These are phyloP conservation scores for Halictus rubicundus DNA, from an alignment of 1,140 invertebrate genomes.

Conservation along the genomic window DNA sequence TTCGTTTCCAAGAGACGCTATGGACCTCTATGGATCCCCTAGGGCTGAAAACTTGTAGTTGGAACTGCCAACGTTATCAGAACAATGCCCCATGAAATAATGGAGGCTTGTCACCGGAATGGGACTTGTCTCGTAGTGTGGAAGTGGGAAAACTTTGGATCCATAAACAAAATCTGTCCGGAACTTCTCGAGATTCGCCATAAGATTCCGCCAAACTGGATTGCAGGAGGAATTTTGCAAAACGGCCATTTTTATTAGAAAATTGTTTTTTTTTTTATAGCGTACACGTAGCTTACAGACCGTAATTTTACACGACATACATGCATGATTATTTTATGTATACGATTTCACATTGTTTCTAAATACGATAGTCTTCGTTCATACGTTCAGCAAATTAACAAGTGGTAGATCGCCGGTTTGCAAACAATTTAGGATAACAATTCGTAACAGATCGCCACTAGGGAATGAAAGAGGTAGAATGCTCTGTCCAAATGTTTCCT, in stretches of 20 bases:
- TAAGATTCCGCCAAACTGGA: neutral
- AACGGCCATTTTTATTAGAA: too few species aligned
- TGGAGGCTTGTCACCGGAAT: conserved; percentile 3
- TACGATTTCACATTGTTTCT: too few species aligned
- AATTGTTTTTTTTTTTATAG: neutral
- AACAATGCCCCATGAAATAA: conserved; percentile 13
- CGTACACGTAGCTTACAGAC: neutral
- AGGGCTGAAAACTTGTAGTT: neutral
- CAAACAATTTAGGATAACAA: too few species aligned
- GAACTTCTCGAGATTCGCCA: conserved; percentile 6
- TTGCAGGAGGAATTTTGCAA: too few species aligned
- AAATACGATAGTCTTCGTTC: too few species aligned
- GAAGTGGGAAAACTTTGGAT: neutral
- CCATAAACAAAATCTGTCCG: conserved; percentile 10
- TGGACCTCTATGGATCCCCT: too few species aligned
- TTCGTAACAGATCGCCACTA: neutral
- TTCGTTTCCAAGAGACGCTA: neutral
- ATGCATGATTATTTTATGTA: too few species aligned
- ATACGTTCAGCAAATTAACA: too few species aligned
- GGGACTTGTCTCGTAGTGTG: neutral
- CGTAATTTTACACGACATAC: too few species aligned
- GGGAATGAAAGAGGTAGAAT: neutral
- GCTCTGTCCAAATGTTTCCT: too few species aligned
- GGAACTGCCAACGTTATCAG: neutral
- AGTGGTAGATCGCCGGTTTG: too few species aligned